Base-by-base conservation (phyloP, 2,113 vertebrate species). In the Riparia riparia region DNA sequence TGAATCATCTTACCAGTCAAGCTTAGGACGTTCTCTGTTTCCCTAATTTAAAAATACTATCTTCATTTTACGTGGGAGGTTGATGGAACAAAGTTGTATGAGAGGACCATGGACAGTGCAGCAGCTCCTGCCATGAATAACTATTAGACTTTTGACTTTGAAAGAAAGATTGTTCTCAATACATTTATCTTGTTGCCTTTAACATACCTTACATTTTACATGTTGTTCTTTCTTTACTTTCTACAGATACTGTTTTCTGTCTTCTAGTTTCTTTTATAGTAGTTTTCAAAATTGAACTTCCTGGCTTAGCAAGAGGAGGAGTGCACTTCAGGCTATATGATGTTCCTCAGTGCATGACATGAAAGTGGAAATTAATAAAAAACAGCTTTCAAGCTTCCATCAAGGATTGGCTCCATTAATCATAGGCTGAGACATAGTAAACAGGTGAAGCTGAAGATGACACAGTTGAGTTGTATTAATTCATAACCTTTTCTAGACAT, bases 301-400 rank as follows among this genome's bases (percentile, higher is more conserved):
- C 51, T 91, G 26, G 20, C 39, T 93, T 66, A 87, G 60, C 39
- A 74, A 69, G 71, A 86, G 53, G 41, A 83, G 68, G 45, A 73
- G 10, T 50, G 60, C 60, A n/a, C 73, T 94, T 24, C 61, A 63
- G 90, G 93, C 73, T 71, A 17, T 78, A 8, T 60, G 60, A 64
- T 74, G 32, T 74, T 95, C 73, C 80, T 70, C 34, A 56, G 84
- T 72, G 66, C 26, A 9, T 93, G 44, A 41, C 34, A 51, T 58
- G 53, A 58, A 85, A 90, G 26, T 66, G 39, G 22, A 89, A 95
- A 93, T 96, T 86, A 91, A 81, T 74, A 84, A 57, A 79, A 37
- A 89, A 26, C 50, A 58, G 45, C 60, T 70, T 94, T 83, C 34
- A 81, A 51, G 44, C 64, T 95, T 86, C 51, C 34, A 63, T 64